Percentiles rank a stretch among this genome's conserved stretches.
phyloP scores from a whole-genome alignment of 2,888 invertebrate genomes.

The Dyspetes luteomarginatus region DNA sequence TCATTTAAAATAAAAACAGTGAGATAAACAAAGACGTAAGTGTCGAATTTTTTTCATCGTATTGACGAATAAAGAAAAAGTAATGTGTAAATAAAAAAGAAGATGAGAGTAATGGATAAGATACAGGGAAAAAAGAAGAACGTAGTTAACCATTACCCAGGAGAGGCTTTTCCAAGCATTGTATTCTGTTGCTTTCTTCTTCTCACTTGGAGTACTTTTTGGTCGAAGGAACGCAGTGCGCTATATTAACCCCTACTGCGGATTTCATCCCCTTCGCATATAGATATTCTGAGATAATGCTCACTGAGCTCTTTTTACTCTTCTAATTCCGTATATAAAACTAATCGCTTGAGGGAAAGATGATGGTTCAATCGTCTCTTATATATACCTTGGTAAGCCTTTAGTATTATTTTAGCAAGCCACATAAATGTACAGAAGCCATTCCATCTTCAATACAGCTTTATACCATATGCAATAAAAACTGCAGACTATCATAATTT shows the following conservation, averaged over 20 bases:
- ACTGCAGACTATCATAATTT: constrained; percentile 31
- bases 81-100: not conserved
- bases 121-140: not conserved
- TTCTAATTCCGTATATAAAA: constrained; percentile 73
- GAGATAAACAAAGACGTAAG: no score
- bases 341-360: constrained; percentile 68
- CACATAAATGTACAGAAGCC: not conserved
- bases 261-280: constrained; percentile 69
- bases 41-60: no score
- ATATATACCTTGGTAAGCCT: not conserved
- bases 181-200: constrained; percentile 35
- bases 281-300: constrained; percentile 72
- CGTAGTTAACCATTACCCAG: constrained; percentile 74
- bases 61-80: not conserved
- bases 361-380: not conserved
- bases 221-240: constrained; percentile 30
- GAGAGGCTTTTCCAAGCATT: constrained; percentile 68
- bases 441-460: not conserved
- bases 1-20: no score
- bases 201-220: constrained; percentile 35
- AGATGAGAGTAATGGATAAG: not conserved
- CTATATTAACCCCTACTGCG: constrained; percentile 62
- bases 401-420: no score
- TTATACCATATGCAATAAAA: not conserved
- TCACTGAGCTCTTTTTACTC: constrained; percentile 28